Evolutionary conservation across 1,140 invertebrate genomes (phyloP), one percentile per base, ranked within the genome.

Genomic region (Magallana gigas): DNA sequence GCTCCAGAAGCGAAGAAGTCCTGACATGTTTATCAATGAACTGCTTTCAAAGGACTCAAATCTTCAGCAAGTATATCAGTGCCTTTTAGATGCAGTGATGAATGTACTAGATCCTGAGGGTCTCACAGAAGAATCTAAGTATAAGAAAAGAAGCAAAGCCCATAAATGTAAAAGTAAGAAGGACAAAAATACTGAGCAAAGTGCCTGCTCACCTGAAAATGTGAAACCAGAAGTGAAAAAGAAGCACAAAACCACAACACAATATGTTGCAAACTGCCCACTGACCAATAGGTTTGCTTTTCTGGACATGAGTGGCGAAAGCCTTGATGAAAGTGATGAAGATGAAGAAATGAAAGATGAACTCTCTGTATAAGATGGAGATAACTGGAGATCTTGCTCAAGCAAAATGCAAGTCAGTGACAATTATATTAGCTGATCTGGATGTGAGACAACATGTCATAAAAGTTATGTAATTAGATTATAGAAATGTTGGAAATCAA

Each of bases 1-100:
- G 14, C 86, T 94, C 1, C 64, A 89, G 11, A 23, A 18, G 11
- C 85, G 92, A 29, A 71, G 88, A 18, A 90, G 91, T 56, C 91
- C 92, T 4, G 90, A 93, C 57, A 14, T 83, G 57, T 83, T 83
- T 58, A 83, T 83, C 56, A n/a, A 8, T n/a, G 81, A 83, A 57
- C 12, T 83, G 81, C 81, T 83, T 57, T 36, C 14, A 6, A 83
- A 58, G 81, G 81, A 83, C 48, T 83, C 81, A 9, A 76, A 76
- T 12, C 68, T 76, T 14, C 68, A 18, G 1, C 18, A 11, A 11
- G 68, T 76, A 9, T 76, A 48, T 12, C 68, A 76, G 14, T 29
- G 68, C 68, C 68, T 76, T 1, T 76, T 29, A 29, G 68, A 76
- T 36, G 68, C 14, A 7, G 7, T 76, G 23, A 76, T 76, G 23